Evolutionary conservation across 2,888 invertebrate genomes (phyloP), one percentile per base, ranked within the genome.

Genomic region (Eumerus sabulonum): DNA sequence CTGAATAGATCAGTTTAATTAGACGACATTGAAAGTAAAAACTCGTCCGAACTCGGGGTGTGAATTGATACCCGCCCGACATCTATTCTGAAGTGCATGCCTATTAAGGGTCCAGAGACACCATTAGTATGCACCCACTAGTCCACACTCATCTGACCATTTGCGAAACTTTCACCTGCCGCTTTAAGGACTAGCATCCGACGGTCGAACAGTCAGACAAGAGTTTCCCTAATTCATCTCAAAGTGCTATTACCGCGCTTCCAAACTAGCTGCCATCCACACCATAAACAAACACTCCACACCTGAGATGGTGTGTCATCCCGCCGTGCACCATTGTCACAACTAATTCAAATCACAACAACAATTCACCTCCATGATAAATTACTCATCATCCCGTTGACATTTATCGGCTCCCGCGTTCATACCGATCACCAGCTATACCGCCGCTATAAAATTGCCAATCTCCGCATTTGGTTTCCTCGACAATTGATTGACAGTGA

Each of bases 281-380:
- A 66, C 76, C 76, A 60, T 40, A 42, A 11, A 54, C 17, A 50
- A 71, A 76, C 71, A 76, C 64, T 64, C 71, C 54, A 66, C 76
- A 64, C 59, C 44, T 60, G 76, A n/a, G n/a, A 60, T 47, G 42
- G 48, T 57, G 71, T 71, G 62, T 71, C 56, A 62, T 47, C 56
- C 51, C 48, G 56, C n/a, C n/a, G n/a, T n/a, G n/a, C 54, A 56
- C 16, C 50, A 40, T 48, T 42, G 45, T 48, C 51, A 47, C 66
- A 68, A 73, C 73, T 79, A 79, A 73, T 79, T 79, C 63, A 79
- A 79, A 79, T 79, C 73, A 79, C 57, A 73, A 53, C 35, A 50
- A 68, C 79, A 77, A 72, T 67, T 47, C n/a, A n/a, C n/a, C 59
- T 57, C 72, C 72, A 79, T 79, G 79, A 79, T 79, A 73, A 79